A percentile compares a stretch with the other conserved stretches of the same genome.
phyloP scores from a whole-genome alignment of 1,140 invertebrate species.

The Subanguina moxae region DNA sequence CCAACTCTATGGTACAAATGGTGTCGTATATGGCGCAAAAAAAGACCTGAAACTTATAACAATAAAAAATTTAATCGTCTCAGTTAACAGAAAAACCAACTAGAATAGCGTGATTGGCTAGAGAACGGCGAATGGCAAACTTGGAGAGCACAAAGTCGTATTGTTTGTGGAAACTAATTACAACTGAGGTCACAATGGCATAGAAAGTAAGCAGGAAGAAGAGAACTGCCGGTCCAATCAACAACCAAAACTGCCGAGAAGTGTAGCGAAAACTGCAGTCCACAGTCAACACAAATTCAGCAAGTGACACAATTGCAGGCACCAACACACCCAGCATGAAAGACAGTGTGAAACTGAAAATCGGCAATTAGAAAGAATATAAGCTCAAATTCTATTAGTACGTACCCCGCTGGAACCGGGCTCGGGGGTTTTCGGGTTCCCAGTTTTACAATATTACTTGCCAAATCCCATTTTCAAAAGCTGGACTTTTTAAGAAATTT shows the following conservation, averaged over 20 bases:
- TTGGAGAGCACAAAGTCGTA: constrained; percentile 36
- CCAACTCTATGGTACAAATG: too few relatives aligned
- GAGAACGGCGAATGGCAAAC: constrained; percentile 11
- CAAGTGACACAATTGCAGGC: constrained; percentile 22
- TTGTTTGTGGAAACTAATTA: constrained; percentile 42
- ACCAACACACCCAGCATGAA: constrained; percentile 25
- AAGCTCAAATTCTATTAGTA: too few relatives aligned
- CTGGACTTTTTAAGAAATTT: too few relatives aligned
- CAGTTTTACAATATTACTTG: too few relatives aligned
- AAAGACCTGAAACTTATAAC: constrained; percentile 25
- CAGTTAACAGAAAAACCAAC: constrained; percentile 21
- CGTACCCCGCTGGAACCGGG: too few relatives aligned
- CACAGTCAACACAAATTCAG: constrained; percentile 17
- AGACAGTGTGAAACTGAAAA: constrained; percentile 29
- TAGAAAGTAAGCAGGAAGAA: constrained; percentile 39
- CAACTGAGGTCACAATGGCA: constrained; percentile 33
- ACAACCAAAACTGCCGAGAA: constrained; percentile 25
- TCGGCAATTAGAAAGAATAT: too few relatives aligned
- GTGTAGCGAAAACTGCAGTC: constrained; percentile 17
- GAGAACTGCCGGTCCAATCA: constrained; percentile 23
- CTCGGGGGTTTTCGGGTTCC: too few relatives aligned
- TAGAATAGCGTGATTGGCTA: constrained; percentile 24
- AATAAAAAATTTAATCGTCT: neutral
- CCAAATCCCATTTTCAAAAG: too few relatives aligned
- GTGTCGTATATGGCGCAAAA: constrained; percentile 25